phyloP scores from a whole-genome alignment of 2,113 vertebrate genomes.

The Epinephelus cyanopodus region DNA sequence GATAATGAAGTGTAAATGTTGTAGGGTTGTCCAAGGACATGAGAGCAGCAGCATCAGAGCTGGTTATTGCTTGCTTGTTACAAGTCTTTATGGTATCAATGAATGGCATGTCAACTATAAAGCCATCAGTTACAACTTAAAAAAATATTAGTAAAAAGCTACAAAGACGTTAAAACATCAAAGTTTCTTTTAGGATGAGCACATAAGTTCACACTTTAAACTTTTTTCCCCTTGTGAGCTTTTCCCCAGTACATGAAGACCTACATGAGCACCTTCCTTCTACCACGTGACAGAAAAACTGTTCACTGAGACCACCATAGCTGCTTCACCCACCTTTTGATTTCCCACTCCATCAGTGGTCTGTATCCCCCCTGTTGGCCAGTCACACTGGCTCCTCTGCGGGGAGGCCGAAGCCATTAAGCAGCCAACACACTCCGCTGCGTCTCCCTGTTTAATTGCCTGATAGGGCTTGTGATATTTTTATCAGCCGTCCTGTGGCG shows the following conservation, averaged over 20 bases:
- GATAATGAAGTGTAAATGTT: neutral
- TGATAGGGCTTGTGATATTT: constrained; percentile 81
- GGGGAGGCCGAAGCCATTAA: constrained; percentile 67
- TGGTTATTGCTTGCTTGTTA: neutral
- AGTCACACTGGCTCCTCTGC: constrained; percentile 51
- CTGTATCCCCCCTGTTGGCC: constrained; percentile 59
- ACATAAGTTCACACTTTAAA: neutral
- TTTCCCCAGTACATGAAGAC: neutral
- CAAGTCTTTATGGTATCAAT: neutral
- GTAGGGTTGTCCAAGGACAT: neutral
- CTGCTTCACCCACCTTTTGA: constrained; percentile 61
- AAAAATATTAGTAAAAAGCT: neutral
- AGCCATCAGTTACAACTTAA: neutral
- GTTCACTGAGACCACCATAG: constrained; percentile 45
- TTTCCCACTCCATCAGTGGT: constrained; percentile 65
- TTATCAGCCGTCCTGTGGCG: constrained; percentile 74
- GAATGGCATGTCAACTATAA: neutral
- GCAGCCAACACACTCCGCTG: constrained; percentile 69
- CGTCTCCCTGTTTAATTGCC: constrained; percentile 80
- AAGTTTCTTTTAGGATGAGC: neutral
- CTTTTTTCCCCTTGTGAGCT: neutral
- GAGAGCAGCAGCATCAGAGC: neutral
- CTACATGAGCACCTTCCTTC: neutral
- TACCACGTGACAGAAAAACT: constrained; percentile 35
- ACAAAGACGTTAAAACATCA: neutral